These are phyloP conservation scores for Trichopoda pennipes DNA, from an alignment of 2,888 invertebrate species.

Conservation along the genomic window DNA sequence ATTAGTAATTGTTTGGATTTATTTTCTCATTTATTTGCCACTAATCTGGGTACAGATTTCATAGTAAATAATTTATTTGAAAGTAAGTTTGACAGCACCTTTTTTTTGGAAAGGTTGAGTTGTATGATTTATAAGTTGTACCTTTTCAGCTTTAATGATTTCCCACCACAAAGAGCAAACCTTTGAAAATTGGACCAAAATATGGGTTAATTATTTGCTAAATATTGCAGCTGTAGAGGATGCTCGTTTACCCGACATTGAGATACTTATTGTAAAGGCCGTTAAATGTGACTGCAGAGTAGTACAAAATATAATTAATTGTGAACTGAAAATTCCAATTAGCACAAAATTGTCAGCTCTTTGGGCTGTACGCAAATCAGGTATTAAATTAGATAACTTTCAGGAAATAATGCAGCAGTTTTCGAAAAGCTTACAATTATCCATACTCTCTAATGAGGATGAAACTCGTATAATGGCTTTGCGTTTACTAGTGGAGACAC, in stretches of 20 bases:
- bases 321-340: constrained; percentile 70
- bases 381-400: constrained; percentile 73
- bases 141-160: constrained; percentile 80
- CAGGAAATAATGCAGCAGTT: constrained; percentile 81
- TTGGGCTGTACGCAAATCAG: constrained; percentile 81
- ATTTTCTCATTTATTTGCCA: constrained; percentile 72
- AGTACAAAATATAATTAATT: constrained; percentile 72
- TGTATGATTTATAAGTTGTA: background rate
- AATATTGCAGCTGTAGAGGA: constrained; percentile 71
- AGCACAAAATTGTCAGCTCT: constrained; percentile 79
- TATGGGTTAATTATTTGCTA: constrained; percentile 81
- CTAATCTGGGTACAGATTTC: constrained; percentile 77
- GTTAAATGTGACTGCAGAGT: constrained; percentile 75
- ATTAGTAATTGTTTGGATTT: constrained; percentile 72
- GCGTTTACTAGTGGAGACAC: constrained; percentile 87
- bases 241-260: constrained; percentile 72
- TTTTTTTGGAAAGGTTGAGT: background rate
- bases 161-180: constrained; percentile 79
- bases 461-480: constrained; percentile 87
- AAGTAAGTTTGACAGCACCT: constrained; percentile 70
- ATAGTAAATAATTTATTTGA: constrained; percentile 83
- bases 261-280: constrained; percentile 76
- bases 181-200: constrained; percentile 80
- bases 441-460: constrained; percentile 81
- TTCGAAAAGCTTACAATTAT: constrained; percentile 82